Evolutionary conservation across 2,888 invertebrate genomes (phyloP).

Genomic region (Drosophila pseudotalamancana): DNA sequence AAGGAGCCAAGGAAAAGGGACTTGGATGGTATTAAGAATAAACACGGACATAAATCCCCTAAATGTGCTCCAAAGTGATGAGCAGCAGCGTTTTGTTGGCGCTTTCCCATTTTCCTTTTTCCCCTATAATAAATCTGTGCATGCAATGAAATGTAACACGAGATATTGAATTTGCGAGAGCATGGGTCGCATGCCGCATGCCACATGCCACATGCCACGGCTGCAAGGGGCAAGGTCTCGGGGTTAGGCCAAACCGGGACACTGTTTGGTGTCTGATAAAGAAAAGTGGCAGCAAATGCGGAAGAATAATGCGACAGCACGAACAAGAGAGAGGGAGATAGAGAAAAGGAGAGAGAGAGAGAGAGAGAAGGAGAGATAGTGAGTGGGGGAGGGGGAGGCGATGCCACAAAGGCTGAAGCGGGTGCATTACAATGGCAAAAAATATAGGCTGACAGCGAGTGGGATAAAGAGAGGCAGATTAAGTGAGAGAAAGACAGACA

Average conservation of each 20-base stretch:
- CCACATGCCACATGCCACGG: conserved; percentile 9
- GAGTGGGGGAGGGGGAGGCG: conserved; percentile 9
- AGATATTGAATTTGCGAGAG: conserved; percentile 73
- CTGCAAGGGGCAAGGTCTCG: conserved; percentile 19
- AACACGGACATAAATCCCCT: conserved; percentile 46
- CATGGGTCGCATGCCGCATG: conserved; percentile 10
- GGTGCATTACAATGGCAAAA: conserved; percentile 67
- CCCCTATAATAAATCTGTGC: conserved; percentile 72
- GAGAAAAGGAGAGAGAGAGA: no score
- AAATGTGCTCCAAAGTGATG: conserved; percentile 27
- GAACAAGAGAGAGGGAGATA: conserved; percentile 73
- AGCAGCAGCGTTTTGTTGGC: conserved; percentile 22
- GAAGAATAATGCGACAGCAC: conserved; percentile 80
- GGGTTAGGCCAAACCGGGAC: conserved; percentile 57
- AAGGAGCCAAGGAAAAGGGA: conserved; percentile 22
- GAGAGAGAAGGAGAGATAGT: no score
- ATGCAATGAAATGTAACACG: conserved; percentile 80
- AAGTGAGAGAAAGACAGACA: neutral
- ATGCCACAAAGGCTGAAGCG: conserved; percentile 10
- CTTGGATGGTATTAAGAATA: conserved; percentile 43
- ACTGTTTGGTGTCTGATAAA: conserved; percentile 62
- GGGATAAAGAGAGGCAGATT: conserved; percentile 2
- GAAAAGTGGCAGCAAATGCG: conserved; percentile 80
- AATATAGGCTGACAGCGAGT: conserved; percentile 61
- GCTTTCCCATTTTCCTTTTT: conserved; percentile 37